Evolutionary conservation across 2,888 invertebrate genomes (phyloP).

Genomic region (Hirtodrosophila confusa): DNA sequence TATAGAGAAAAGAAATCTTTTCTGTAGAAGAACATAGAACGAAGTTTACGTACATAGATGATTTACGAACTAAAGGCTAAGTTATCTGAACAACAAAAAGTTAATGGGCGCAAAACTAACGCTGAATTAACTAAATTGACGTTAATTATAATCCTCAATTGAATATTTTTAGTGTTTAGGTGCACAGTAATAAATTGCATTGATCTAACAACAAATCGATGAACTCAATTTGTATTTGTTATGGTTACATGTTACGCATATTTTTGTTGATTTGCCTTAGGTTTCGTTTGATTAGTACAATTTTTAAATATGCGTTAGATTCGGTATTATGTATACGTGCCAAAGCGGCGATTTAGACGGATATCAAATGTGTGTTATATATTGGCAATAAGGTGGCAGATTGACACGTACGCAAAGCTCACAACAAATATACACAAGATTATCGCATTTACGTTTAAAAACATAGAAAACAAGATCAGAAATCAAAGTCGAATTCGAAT

Average conservation of each 20-base stretch:
- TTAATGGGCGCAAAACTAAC: not conserved
- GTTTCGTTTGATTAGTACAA: constrained; percentile 45
- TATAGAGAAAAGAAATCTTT: constrained; percentile 36
- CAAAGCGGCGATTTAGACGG: constrained; percentile 23
- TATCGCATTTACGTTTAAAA: constrained; percentile 9
- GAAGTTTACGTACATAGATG: constrained; percentile 45
- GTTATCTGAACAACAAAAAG: constrained; percentile 51
- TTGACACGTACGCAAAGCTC: constrained; percentile 46
- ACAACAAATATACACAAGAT: constrained; percentile 58
- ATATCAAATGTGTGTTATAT: constrained; percentile 25
- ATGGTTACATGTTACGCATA: constrained; percentile 33
- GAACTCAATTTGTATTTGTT: constrained; percentile 46
- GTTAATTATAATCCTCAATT: constrained; percentile 21
- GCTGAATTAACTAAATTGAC: constrained; percentile 35
- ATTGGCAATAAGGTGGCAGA: constrained; percentile 81
- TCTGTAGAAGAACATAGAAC: constrained; percentile 43
- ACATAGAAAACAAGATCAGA: constrained; percentile 22
- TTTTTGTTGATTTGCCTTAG: constrained; percentile 23
- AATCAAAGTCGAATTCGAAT: constrained; percentile 27
- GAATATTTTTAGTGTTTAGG: constrained; percentile 38
- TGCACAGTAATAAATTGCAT: constrained; percentile 75
- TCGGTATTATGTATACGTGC: constrained; percentile 15
- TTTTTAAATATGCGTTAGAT: constrained; percentile 13
- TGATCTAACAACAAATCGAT: constrained; percentile 66
- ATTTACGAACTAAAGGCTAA: constrained; percentile 38